Evolutionary conservation across 1,140 invertebrate genomes (phyloP).

Genomic region (Uloborus diversus): DNA sequence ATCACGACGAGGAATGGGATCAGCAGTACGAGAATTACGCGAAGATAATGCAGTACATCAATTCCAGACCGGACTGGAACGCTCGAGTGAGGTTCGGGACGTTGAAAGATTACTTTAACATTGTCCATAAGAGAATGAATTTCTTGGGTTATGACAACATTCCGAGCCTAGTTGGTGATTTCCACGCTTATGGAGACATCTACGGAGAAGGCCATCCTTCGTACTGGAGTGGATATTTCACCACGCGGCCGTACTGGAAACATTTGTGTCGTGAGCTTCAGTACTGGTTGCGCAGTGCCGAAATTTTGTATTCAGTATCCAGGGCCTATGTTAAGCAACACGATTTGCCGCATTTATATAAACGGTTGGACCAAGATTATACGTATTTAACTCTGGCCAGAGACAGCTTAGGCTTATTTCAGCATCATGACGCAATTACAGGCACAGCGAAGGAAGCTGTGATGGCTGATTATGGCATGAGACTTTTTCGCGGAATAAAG

Average conservation of each 20-base stretch:
- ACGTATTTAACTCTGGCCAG: constrained; percentile 76
- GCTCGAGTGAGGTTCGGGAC: constrained; percentile 94
- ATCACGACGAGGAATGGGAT: constrained; percentile 90
- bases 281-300: constrained; percentile 76
- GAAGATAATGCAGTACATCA: constrained; percentile 92
- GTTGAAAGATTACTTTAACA: constrained; percentile 90
- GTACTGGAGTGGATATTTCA: constrained; percentile 97
- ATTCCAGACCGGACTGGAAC: constrained; percentile 80
- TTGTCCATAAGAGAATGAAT: constrained; percentile 67
- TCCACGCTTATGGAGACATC: constrained; percentile 96
- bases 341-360: constrained; percentile 70
- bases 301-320: constrained; percentile 79
- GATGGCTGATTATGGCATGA: constrained; percentile 89
- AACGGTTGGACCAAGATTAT: constrained; percentile 65
- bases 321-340: constrained; percentile 73
- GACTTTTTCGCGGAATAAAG: constrained; percentile 82
- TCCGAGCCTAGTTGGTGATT: constrained; percentile 84
- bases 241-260: constrained; percentile 92
- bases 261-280: constrained; percentile 83
- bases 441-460: constrained; percentile 93
- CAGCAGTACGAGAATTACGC: constrained; percentile 93
- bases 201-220: constrained; percentile 75
- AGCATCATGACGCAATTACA: constrained; percentile 97
- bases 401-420: constrained; percentile 84
- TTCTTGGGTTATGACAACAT: constrained; percentile 66